These are phyloP conservation scores for Halcyon leucocephala DNA, from an alignment of 2,797 vertebrate genomes.

Conservation along the genomic window DNA sequence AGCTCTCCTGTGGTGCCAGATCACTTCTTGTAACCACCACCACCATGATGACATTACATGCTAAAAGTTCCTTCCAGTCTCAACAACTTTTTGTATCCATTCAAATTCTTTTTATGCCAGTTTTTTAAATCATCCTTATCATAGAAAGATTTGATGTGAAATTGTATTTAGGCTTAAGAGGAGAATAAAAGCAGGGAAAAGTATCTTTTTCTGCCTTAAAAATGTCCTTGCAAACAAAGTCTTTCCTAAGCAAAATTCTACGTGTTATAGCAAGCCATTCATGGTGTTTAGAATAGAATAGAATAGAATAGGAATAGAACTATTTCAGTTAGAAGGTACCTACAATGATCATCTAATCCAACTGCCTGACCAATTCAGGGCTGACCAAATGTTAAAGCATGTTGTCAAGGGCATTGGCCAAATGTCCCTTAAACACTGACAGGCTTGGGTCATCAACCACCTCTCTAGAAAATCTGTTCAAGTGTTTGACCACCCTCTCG, in stretches of 20 bases:
- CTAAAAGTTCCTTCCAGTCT: neutral
- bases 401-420: no score
- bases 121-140: neutral
- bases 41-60: neutral
- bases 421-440: no score
- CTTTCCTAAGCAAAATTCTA: neutral
- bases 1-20: neutral
- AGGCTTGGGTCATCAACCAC: no score
- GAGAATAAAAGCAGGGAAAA: neutral
- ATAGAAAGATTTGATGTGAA: neutral
- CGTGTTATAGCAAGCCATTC: neutral
- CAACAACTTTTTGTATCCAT: neutral
- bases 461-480: no score
- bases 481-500: no score
- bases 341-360: no score
- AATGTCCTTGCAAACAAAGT: neutral
- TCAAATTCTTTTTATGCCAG: neutral
- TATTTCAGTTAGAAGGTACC: no score
- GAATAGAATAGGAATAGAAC: no score
- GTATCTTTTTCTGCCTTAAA: neutral
- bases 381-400: no score
- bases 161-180: neutral
- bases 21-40: neutral
- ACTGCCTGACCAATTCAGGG: no score
- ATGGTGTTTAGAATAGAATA: no score